These are phyloP conservation scores for Diachasmimorpha longicaudata DNA, from an alignment of 1,140 invertebrate genomes.

Conservation along the genomic window DNA sequence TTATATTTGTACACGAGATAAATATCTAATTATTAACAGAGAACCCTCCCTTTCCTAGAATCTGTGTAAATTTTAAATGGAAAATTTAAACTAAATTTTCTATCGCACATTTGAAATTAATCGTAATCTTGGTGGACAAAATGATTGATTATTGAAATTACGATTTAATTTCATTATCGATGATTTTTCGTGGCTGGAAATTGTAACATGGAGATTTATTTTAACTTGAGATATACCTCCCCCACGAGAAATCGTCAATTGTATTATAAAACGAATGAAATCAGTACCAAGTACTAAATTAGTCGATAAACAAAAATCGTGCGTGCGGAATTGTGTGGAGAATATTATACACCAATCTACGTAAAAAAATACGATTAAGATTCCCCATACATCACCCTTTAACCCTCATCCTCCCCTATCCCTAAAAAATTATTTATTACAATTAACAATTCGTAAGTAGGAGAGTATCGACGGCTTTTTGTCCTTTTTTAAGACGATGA, in stretches of 20 bases:
- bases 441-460: slow-evolving; percentile 5
- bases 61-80: neutral
- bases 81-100: neutral
- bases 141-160: neutral
- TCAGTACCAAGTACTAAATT: neutral
- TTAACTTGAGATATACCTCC: neutral
- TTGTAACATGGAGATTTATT: neutral
- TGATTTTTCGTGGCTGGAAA: neutral
- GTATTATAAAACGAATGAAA: neutral
- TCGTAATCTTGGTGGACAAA: no score
- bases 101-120: neutral
- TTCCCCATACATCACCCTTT: neutral
- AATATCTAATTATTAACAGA: neutral
- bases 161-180: neutral
- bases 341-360: neutral
- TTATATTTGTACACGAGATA: slow-evolving; percentile 4
- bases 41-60: no score
- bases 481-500: neutral
- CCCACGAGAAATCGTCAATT: neutral
- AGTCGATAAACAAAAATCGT: neutral
- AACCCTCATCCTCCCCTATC: neutral
- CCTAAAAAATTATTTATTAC: neutral
- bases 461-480: neutral
- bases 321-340: neutral
- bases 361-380: neutral